Evolutionary conservation across 2,888 invertebrate genomes (phyloP), one percentile per base, ranked within the genome.

Genomic region (Parnassius mnemosyne): DNA sequence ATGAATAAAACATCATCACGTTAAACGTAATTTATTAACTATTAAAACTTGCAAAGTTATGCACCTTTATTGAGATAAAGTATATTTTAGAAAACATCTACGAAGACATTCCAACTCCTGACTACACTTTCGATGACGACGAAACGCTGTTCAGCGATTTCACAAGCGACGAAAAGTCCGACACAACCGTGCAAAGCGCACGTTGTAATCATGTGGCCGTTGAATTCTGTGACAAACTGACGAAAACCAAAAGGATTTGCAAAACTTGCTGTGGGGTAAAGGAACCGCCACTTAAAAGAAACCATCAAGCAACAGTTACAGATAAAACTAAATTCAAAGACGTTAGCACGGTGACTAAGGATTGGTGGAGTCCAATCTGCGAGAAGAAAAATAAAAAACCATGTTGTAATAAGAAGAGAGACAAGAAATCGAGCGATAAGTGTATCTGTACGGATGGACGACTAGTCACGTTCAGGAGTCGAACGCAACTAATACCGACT

Each of bases 291-390:
- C 25, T 76, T 0, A 79, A 78, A 0, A 84, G 79, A 57, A 47
- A 71, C 0, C 81, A 84, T 58, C 78, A 73, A 56, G 74, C 76
- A 0, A 83, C 81, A 1, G 43, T 66, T 0, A 84, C 81, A 0
- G 78, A 82, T 0, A 71, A 54, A 43, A 59, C 71, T 1, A 68
- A 25, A 1, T 53, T 75, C 1, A 71, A 77, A 46, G 78, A 86
- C 51, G 78, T 76, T 0, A 82, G 83, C 47, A 86, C 84, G 0
- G 51, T 70, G 0, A 86, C 83, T 0, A 66, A 73, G 12, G 86
- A 85, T 61, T 88, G 87, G 86, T 87, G 87, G 84, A 85, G 83
- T 66, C 85, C 87, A 0, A 49, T 49, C 13, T 68, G 84, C 0
- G 85, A 87, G 44, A 81, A 69, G 64, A 84, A 77, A 68, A 11